These are phyloP conservation scores for Dendrolimus houi DNA, from an alignment of 2,888 invertebrate species.

Conservation along the genomic window DNA sequence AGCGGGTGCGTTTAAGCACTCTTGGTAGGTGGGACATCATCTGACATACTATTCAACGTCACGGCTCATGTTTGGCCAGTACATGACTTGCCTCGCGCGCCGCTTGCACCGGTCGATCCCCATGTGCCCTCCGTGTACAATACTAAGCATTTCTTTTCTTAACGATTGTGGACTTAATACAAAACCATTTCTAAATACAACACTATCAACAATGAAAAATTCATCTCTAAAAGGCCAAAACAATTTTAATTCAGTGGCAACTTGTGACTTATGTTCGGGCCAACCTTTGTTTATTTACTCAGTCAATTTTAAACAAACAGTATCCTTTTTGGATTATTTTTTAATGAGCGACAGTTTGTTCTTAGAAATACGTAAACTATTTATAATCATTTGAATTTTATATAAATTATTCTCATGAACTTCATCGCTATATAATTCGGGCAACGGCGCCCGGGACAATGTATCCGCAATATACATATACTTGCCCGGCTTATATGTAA, in stretches of 20 bases:
- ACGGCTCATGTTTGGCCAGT: slow-evolving; percentile 4
- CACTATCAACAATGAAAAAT: too few species aligned
- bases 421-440: background rate
- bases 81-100: slow-evolving; percentile 5
- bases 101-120: slow-evolving; percentile 4
- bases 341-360: background rate
- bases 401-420: background rate
- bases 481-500: slow-evolving; percentile 15
- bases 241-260: too few species aligned
- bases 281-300: too few species aligned
- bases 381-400: background rate
- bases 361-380: background rate
- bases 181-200: too few species aligned
- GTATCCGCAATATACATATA: slow-evolving; percentile 10
- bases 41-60: slow-evolving; percentile 3
- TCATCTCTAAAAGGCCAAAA: too few species aligned
- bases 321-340: background rate
- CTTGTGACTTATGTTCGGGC: too few species aligned
- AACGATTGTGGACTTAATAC: too few species aligned
- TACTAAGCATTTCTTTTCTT: too few species aligned
- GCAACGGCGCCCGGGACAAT: slow-evolving; percentile 3
- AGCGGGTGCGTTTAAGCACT: slow-evolving; percentile 2
- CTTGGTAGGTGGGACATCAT: slow-evolving; percentile 2
- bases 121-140: slow-evolving; percentile 3
- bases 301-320: too few species aligned